These are phyloP conservation scores for Lacanobia oleracea DNA, from an alignment of 2,888 invertebrate genomes.

Conservation along the genomic window DNA sequence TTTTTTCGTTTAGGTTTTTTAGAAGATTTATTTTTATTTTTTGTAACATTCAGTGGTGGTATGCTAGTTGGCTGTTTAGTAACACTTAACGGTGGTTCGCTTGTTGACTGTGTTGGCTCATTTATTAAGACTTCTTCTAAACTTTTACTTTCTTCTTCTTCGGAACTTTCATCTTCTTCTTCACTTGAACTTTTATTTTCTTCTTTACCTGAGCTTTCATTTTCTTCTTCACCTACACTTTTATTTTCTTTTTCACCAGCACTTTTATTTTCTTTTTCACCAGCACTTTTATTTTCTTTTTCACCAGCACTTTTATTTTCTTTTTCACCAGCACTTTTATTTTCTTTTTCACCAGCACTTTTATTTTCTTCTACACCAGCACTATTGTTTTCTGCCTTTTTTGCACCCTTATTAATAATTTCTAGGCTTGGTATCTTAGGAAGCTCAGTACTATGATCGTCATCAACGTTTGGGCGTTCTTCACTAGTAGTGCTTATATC, in stretches of 20 bases:
- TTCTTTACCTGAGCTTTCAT: no score
- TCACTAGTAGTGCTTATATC: constrained; percentile 35
- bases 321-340: not conserved
- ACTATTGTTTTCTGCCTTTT: not conserved
- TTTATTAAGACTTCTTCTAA: not conserved
- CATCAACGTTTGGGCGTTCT: not conserved
- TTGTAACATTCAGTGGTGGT: not conserved
- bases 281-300: not conserved
- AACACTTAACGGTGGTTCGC: not conserved
- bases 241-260: not conserved
- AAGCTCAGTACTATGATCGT: not conserved
- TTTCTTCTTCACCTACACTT: not conserved
- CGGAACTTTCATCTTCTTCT: not conserved
- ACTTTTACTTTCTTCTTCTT: constrained; percentile 1
- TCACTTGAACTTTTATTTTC: not conserved
- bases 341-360: no score
- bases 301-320: not conserved
- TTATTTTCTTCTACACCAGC: not conserved
- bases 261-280: not conserved
- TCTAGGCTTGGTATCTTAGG: not conserved
- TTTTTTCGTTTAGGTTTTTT: constrained; percentile 22
- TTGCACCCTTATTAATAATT: not conserved
- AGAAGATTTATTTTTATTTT: not conserved
- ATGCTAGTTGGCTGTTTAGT: not conserved
- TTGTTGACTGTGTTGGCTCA: not conserved